Percentiles rank a stretch among this genome's conserved stretches.
Conservation (phyloP, 2,797 vertebrate genomes). For the Peromyscus eremicus region DNA sequence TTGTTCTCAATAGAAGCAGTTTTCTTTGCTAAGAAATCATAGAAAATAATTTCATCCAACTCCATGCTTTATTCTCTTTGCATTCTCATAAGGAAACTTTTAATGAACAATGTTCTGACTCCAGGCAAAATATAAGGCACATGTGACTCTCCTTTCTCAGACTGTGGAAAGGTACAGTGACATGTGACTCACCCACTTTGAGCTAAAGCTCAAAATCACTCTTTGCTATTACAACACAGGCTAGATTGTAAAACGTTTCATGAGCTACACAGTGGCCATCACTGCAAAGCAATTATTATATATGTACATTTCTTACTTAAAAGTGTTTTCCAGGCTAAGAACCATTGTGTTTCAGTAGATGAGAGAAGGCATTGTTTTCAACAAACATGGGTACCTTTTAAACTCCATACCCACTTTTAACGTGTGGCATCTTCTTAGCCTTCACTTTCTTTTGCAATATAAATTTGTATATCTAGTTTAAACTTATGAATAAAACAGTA, state of each 20-base stretch:
- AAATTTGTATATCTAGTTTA: not conserved
- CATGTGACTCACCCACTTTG: not conserved
- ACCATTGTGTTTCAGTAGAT: not conserved
- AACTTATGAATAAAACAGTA: not conserved
- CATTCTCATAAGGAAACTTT: slow-evolving; percentile 6
- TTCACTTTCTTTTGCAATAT: not conserved
- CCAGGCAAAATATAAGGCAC: not conserved
- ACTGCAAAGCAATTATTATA: not conserved
- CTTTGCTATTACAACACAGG: not conserved
- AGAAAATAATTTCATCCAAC: slow-evolving; percentile 20
- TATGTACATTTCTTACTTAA: not conserved
- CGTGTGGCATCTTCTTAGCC: not conserved
- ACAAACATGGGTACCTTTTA: not conserved
- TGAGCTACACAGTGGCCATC: not conserved
- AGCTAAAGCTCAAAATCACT: slow-evolving; percentile 1
- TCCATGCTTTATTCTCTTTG: not conserved
- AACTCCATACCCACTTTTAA: not conserved
- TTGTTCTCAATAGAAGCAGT: slow-evolving; percentile 51
- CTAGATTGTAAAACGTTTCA: not conserved
- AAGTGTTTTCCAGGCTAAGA: not conserved
- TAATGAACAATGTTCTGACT: slow-evolving; percentile 18
- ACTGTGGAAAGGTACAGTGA: not conserved
- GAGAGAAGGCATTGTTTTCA: not conserved
- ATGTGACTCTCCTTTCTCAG: slow-evolving; percentile 47
- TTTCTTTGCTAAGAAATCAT: slow-evolving; percentile 42